Percentiles rank a stretch among this genome's conserved stretches.
These are phyloP conservation scores for Coptotermes formosanus DNA, from an alignment of 1,140 invertebrate genomes.

Conservation along the genomic window DNA sequence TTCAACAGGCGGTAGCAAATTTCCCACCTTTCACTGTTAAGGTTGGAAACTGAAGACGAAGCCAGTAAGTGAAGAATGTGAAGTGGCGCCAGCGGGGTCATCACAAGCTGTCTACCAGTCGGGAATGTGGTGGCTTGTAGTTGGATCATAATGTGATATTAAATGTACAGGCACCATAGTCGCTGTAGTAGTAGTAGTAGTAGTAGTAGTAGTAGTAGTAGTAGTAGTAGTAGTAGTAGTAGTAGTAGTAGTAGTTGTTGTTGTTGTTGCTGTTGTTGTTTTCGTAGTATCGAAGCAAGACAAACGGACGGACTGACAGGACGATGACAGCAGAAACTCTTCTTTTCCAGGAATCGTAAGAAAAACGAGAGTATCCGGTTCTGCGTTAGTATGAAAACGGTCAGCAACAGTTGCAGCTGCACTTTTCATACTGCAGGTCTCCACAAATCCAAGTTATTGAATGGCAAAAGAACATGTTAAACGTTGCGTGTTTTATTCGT, in stretches of 20 bases:
- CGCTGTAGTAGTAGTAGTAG: too few relatives aligned
- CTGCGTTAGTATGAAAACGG: background rate
- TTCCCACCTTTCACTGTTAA: too few relatives aligned
- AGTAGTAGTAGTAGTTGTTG: too few relatives aligned
- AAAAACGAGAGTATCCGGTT: conserved; percentile 28
- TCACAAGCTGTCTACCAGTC: background rate
- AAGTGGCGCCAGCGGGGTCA: background rate
- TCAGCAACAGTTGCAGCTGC: background rate
- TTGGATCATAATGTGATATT: background rate
- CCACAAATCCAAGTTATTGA: conserved; percentile 7
- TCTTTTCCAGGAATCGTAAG: background rate
- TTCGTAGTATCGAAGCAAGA: background rate
- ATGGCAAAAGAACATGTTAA: conserved; percentile 12
- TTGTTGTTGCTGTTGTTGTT: too few relatives aligned
- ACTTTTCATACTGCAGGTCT: background rate
- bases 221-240: too few relatives aligned
- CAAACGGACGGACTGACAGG: conserved; percentile 17
- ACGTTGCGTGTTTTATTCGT: background rate
- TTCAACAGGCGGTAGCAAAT: too few relatives aligned
- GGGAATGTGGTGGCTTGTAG: background rate
- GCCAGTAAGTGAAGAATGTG: background rate
- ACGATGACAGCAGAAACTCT: conserved; percentile 24
- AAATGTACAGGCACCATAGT: too few relatives aligned
- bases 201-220: too few relatives aligned
- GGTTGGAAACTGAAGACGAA: too few relatives aligned